Percentiles rank a stretch among this genome's conserved stretches.
phyloP scores from a whole-genome alignment of 2,888 invertebrate species.

The Branchinecta sandiegonensis region DNA sequence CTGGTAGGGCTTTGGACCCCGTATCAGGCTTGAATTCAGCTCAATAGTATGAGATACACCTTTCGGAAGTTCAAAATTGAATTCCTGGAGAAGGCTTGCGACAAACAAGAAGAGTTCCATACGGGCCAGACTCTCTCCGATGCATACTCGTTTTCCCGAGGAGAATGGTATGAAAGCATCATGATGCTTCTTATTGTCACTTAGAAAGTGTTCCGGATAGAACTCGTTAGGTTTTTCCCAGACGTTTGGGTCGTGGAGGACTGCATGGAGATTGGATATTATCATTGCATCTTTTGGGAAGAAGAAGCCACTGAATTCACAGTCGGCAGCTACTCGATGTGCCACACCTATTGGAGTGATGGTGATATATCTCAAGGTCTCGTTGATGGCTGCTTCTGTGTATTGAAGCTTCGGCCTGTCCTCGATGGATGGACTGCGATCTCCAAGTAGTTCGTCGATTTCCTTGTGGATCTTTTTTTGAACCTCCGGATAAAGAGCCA shows the following conservation, averaged over 20 bases:
- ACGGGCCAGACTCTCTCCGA: neutral
- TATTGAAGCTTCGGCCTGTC: conserved; percentile 16
- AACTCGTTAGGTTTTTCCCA: conserved; percentile 18
- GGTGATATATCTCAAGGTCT: conserved; percentile 6
- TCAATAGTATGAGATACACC: no score
- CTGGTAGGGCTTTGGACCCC: no score
- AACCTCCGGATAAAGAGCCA: neutral
- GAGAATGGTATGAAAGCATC: conserved; percentile 13
- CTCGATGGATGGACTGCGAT: conserved; percentile 4
- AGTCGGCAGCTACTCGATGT: neutral
- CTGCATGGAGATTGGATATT: conserved; percentile 15
- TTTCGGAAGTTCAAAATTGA: no score
- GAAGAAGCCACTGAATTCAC: conserved; percentile 13
- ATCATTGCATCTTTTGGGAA: conserved; percentile 19
- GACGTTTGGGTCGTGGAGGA: neutral
- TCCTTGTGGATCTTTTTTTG: conserved; percentile 2
- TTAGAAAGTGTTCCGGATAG: conserved; percentile 18
- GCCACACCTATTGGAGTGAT: neutral
- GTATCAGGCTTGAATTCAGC: no score
- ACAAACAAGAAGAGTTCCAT: no score
- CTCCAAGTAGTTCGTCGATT: conserved; percentile 1
- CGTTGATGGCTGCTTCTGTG: conserved; percentile 18
- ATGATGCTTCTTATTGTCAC: neutral
- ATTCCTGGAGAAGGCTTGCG: no score
- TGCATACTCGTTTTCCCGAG: neutral